Conservation (phyloP, 2,113 vertebrate species). For the Etheostoma spectabile region DNA sequence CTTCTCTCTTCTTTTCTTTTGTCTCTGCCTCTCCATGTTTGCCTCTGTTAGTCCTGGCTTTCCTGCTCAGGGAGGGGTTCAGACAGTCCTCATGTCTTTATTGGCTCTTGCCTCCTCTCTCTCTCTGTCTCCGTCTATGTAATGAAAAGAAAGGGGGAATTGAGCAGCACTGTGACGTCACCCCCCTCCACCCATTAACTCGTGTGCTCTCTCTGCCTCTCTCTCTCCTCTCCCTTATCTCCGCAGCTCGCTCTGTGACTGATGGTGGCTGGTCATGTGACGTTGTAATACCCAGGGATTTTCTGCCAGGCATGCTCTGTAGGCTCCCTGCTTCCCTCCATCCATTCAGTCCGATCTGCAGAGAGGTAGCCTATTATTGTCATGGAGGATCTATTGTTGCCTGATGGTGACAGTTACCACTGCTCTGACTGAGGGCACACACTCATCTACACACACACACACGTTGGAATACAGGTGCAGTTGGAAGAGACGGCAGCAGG, state of each 20-base stretch:
- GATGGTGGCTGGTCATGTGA: constrained; percentile 77
- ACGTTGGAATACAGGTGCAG: constrained; percentile 14
- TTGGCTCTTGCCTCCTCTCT: constrained; percentile 34
- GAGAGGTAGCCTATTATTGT: constrained; percentile 73
- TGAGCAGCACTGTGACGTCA: constrained; percentile 52
- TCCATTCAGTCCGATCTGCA: constrained; percentile 49
- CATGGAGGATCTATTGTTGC: constrained; percentile 32
- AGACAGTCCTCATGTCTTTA: constrained; percentile 38
- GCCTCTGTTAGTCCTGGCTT: constrained; percentile 4
- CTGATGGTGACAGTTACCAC: neutral
- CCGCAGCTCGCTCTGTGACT: constrained; percentile 45
- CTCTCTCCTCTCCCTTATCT: constrained; percentile 32
- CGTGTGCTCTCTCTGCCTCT: constrained; percentile 22
- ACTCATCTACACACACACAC: neutral
- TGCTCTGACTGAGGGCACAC: neutral
- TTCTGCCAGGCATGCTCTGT: constrained; percentile 75
- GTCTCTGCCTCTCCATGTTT: constrained; percentile 22
- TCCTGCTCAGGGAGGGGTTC: constrained; percentile 44
- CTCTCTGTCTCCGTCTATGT: constrained; percentile 17
- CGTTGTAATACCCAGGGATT: constrained; percentile 78
- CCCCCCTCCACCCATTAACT: constrained; percentile 44
- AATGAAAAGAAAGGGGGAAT: constrained; percentile 30
- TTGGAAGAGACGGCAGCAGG: constrained; percentile 7
- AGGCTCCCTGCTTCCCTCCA: constrained; percentile 49
- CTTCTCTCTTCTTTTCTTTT: constrained; percentile 33